phyloP scores from a whole-genome alignment of 2,888 invertebrate genomes.

The Apamea anceps region DNA sequence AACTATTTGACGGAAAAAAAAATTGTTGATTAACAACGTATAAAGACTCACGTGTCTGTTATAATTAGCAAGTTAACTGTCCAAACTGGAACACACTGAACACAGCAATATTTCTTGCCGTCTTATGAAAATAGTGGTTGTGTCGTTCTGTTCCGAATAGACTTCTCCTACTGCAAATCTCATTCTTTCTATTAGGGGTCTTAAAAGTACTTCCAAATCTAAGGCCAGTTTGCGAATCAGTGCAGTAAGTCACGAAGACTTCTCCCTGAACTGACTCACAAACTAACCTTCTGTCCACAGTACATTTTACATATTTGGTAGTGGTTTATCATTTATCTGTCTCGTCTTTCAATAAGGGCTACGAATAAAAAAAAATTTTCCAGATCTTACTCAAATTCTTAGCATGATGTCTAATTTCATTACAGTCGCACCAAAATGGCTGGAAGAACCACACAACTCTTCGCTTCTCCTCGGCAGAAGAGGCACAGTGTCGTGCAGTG shows the following conservation, averaged over 20 bases:
- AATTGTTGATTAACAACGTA: background rate
- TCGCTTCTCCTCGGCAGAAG: constrained; percentile 93
- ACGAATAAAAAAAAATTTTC: background rate
- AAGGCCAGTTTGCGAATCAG: background rate
- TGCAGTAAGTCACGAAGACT: background rate
- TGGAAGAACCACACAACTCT: constrained; percentile 93
- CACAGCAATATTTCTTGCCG: background rate
- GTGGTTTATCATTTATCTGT: constrained; percentile 39
- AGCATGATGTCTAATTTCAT: constrained; percentile 3
- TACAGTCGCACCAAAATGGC: constrained; percentile 94
- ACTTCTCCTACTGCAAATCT: background rate
- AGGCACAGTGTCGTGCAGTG: constrained; percentile 93
- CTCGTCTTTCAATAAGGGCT: no score
- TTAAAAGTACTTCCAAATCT: background rate
- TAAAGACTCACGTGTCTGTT: background rate
- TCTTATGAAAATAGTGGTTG: background rate
- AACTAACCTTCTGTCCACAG: constrained; percentile 3
- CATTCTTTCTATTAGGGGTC: background rate
- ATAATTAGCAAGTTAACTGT: background rate
- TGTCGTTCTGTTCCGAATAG: background rate
- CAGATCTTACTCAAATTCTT: background rate
- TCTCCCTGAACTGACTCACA: background rate
- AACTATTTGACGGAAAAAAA: no score
- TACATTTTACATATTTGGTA: constrained; percentile 64
- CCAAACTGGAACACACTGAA: background rate